Percentiles rank a stretch among this genome's conserved stretches.
Conservation (phyloP, 2,113 vertebrate genomes). For the Agelaius phoeniceus region DNA sequence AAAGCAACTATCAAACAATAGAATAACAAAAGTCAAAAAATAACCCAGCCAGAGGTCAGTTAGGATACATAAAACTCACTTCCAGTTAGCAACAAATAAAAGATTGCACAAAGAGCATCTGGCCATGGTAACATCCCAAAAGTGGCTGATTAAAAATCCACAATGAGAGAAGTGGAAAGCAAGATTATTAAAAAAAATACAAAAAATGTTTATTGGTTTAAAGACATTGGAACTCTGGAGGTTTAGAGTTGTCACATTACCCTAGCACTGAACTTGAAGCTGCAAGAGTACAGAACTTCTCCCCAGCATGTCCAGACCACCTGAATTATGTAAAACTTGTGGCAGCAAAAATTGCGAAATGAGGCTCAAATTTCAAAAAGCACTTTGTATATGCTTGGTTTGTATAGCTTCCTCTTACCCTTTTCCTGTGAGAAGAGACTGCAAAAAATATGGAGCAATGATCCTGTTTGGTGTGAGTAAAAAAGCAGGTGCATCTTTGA, state of each 20-base stretch:
- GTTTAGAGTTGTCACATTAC: neutral
- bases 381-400: neutral
- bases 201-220: neutral
- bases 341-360: neutral
- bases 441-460: neutral
- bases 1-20: neutral
- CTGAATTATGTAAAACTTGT: neutral
- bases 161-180: neutral
- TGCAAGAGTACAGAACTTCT: neutral
- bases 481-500: neutral
- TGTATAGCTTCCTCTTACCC: fast-evolving
- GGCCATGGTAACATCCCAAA: neutral
- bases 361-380: neutral
- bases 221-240: neutral
- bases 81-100: neutral
- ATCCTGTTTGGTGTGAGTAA: neutral
- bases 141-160: neutral
- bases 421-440: neutral
- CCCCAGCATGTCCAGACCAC: neutral
- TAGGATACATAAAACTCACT: neutral
- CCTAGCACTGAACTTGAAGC: neutral
- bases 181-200: neutral
- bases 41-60: neutral
- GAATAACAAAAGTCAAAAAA: neutral
- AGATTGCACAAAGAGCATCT: neutral